Conservation (phyloP, 2,113 vertebrate genomes). For the Cairina moschata region DNA sequence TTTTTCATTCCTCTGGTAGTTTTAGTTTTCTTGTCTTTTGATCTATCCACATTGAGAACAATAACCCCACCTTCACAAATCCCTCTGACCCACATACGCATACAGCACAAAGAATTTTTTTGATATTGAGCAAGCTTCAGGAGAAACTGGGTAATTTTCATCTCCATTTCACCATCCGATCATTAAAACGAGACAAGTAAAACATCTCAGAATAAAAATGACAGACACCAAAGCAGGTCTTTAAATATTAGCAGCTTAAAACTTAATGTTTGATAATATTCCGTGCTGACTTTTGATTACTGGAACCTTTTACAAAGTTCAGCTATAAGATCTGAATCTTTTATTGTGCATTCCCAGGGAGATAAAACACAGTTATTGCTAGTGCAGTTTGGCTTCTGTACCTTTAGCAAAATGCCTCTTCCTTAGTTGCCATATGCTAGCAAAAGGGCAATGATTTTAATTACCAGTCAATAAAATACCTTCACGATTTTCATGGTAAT, state of each 20-base stretch:
- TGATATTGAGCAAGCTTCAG: neutral
- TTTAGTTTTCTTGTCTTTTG: neutral
- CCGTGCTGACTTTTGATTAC: neutral
- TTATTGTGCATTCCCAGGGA: conserved; percentile 9
- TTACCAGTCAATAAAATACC: conserved; percentile 37
- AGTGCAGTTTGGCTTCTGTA: neutral
- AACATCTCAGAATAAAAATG: neutral
- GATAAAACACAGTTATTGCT: conserved; percentile 34
- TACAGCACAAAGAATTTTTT: neutral
- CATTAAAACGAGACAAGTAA: neutral
- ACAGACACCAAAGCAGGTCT: neutral
- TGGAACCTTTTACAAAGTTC: neutral
- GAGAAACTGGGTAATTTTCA: neutral
- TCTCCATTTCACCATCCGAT: neutral
- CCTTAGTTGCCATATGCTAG: neutral
- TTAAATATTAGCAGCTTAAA: neutral
- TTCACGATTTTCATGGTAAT: neutral
- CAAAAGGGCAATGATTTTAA: conserved; percentile 24
- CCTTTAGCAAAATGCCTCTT: neutral
- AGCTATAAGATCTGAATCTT: neutral
- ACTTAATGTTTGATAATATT: neutral
- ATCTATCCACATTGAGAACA: neutral
- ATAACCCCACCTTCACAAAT: neutral
- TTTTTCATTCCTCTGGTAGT: neutral
- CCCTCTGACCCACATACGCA: neutral